Base-by-base conservation (phyloP, 2,888 invertebrate genomes). In the Vanessa cardui region DNA sequence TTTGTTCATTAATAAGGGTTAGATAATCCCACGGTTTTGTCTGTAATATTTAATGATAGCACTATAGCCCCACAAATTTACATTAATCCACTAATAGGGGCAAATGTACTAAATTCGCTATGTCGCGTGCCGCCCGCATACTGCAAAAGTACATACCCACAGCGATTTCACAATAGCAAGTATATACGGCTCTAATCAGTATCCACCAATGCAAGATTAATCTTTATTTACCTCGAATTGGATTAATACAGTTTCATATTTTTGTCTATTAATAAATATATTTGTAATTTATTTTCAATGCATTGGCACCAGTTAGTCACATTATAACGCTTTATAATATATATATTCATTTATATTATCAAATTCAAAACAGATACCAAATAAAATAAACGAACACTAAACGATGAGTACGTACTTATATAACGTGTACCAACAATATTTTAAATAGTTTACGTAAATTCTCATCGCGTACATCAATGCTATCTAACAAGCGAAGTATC, bases 71-170 rank as follows among this genome's bases (percentile, higher is more conserved):
- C 62, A 66, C 66, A 69, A 68, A 69, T 64, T 66, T 60, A 66
- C 68, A 63, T 71, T 69, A 66, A 72, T 70, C 66, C 68, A 49
- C 60, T 66, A 62, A 71, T 72, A 73, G 67, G 69, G 71, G 70
- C 65, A 70, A 72, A 66, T 69, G 66, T 70, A 73, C 69, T 74
- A 62, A 69, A 71, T 74, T 66, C 64, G 67, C 72, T 65, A 63
- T 59, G 66, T 70, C 83, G 80, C 83, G 85, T 85, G 87, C 78
- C 82, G 63, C 88, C 87, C 87, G 87, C 85, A 88, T 86, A 46
- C 60, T 60, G 65, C 54, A 65, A 31, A 50, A 54, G n/a, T 54
- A 54, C 45, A 46, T 60, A 54, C 59, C 54, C 65, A 60, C 60
- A 65, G 59, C 21, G 20, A 65, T 52, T 65, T 59, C 59, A 65